Conservation (phyloP, 2,888 invertebrate species). For the Athalia cordata region DNA sequence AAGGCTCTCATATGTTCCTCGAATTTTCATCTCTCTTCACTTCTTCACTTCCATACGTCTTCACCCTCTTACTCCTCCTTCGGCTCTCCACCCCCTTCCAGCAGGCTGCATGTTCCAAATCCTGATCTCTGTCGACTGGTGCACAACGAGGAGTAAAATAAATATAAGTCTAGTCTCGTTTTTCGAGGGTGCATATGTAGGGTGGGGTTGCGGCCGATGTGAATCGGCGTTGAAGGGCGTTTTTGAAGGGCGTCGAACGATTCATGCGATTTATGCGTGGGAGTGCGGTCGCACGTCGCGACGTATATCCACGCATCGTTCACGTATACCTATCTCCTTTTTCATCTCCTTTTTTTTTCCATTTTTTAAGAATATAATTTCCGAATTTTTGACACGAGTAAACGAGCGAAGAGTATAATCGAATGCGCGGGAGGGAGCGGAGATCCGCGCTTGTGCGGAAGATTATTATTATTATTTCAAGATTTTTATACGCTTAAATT, state of each 20-base stretch:
- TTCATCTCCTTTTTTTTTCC: neutral
- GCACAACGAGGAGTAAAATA: slow-evolving; percentile 42
- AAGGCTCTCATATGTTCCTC: too few species aligned
- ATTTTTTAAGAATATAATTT: neutral
- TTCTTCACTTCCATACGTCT: neutral
- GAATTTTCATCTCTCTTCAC: neutral
- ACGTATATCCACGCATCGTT: neutral
- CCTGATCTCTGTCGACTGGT: slow-evolving; percentile 28
- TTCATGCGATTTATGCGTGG: slow-evolving; percentile 39
- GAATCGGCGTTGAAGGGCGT: slow-evolving; percentile 28
- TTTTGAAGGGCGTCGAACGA: slow-evolving; percentile 35
- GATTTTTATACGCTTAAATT: too few species aligned
- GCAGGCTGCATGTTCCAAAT: neutral
- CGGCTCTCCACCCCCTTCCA: neutral
- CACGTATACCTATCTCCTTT: neutral
- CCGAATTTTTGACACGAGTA: neutral
- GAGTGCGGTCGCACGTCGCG: slow-evolving; percentile 14
- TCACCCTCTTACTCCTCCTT: neutral
- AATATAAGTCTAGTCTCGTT: slow-evolving; percentile 40
- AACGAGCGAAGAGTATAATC: neutral
- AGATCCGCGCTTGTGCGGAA: neutral
- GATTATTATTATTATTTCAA: too few species aligned
- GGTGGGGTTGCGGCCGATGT: slow-evolving; percentile 30
- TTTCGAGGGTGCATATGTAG: slow-evolving; percentile 7
- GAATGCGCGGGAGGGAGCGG: too few species aligned